Evolutionary conservation across 2,888 invertebrate species (phyloP).

Genomic region (Ornithoptera priamus): DNA sequence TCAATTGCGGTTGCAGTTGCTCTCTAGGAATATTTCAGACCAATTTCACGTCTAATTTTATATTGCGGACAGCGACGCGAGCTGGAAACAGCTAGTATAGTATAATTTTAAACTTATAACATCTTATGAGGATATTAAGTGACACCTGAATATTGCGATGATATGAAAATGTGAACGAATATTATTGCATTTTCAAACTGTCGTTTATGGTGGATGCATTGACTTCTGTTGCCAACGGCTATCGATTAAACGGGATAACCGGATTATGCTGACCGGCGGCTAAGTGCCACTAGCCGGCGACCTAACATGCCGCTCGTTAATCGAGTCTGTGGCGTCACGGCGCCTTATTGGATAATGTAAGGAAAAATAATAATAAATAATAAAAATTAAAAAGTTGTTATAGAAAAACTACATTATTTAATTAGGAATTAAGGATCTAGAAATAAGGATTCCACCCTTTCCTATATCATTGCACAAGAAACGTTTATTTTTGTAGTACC

Average conservation of each 20-base stretch:
- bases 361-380: slow-evolving; percentile 7
- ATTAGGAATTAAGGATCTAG: too few relatives aligned
- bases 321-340: slow-evolving; percentile 34
- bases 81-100: too few relatives aligned
- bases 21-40: too few relatives aligned
- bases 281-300: slow-evolving; percentile 53
- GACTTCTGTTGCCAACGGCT: slow-evolving; percentile 36
- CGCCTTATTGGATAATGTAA: slow-evolving; percentile 28
- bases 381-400: too few relatives aligned
- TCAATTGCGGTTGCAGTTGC: too few relatives aligned
- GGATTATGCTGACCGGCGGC: slow-evolving; percentile 68
- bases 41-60: too few relatives aligned
- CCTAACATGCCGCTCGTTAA: slow-evolving; percentile 54
- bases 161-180: slow-evolving; percentile 7
- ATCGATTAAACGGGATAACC: slow-evolving; percentile 70
- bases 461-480: too few relatives aligned
- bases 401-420: too few relatives aligned
- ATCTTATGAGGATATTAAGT: background rate
- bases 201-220: slow-evolving; percentile 17
- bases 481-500: too few relatives aligned
- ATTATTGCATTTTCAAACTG: slow-evolving; percentile 30
- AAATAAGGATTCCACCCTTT: too few relatives aligned
- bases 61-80: too few relatives aligned
- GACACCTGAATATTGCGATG: background rate
- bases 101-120: background rate